Evolutionary conservation across 2,888 invertebrate species (phyloP).

Genomic region (Drosophila conformis): DNA sequence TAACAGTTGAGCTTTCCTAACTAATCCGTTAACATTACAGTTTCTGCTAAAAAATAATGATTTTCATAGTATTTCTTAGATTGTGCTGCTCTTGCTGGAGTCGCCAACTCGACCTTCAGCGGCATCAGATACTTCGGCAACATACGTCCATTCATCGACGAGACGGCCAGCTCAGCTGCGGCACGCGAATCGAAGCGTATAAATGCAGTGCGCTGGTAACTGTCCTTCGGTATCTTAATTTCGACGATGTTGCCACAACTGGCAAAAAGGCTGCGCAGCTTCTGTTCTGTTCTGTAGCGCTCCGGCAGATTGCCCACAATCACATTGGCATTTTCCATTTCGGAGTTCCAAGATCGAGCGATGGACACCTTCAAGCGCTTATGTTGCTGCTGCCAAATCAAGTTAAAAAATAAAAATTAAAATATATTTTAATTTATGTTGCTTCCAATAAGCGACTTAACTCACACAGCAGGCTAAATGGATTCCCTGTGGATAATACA

Average conservation of each 20-base stretch:
- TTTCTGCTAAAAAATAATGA: too few relatives aligned
- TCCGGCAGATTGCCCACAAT: conserved; percentile 23
- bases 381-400: not conserved
- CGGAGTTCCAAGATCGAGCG: conserved; percentile 2
- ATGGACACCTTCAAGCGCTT: conserved; percentile 38
- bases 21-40: too few relatives aligned
- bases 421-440: not conserved
- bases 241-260: conserved; percentile 23
- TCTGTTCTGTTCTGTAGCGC: not conserved
- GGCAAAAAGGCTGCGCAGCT: conserved; percentile 1
- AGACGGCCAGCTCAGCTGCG: conserved; percentile 23
- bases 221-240: conserved; percentile 11
- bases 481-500: not conserved
- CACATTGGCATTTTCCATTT: not conserved
- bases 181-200: conserved; percentile 7
- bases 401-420: not conserved
- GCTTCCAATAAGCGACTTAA: not conserved
- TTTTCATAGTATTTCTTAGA: rapidly evolving
- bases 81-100: not conserved
- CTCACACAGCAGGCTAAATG: not conserved
- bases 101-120: not conserved
- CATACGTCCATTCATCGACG: not conserved
- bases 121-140: not conserved
- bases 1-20: too few relatives aligned
- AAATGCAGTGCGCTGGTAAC: conserved; percentile 14